Percentiles rank a stretch among this genome's conserved stretches.
These are phyloP conservation scores for Pycnomerus fuliginosus DNA, from an alignment of 2,888 invertebrate genomes.

Conservation along the genomic window DNA sequence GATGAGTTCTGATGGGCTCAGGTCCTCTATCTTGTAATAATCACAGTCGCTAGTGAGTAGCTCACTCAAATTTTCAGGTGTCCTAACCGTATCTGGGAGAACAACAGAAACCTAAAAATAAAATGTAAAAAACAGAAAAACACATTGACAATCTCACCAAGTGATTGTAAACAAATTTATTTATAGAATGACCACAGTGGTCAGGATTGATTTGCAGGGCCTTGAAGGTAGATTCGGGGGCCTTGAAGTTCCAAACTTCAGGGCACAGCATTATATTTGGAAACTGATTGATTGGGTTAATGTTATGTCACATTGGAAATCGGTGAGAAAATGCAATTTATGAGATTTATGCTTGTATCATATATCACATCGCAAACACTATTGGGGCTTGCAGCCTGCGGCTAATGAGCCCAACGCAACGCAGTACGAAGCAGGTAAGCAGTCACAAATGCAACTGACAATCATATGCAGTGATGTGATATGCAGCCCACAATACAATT, in stretches of 20 bases:
- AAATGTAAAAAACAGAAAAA: conserved; percentile 9
- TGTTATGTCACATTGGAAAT: too few relatives aligned
- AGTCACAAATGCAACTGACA: too few relatives aligned
- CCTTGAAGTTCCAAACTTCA: conserved; percentile 58
- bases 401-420: too few relatives aligned
- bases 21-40: conserved; percentile 56
- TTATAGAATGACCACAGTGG: conserved; percentile 42
- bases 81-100: conserved; percentile 53
- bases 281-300: not conserved
- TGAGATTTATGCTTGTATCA: too few relatives aligned
- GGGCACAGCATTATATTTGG: conserved; percentile 58
- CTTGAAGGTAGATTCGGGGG: conserved; percentile 50
- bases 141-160: conserved; percentile 50
- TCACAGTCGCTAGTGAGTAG: conserved; percentile 54
- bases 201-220: conserved; percentile 36
- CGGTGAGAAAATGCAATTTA: too few relatives aligned
- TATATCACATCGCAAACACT: too few relatives aligned
- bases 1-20: conserved; percentile 54
- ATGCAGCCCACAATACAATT: too few relatives aligned
- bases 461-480: too few relatives aligned
- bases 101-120: conserved; percentile 57
- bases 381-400: too few relatives aligned
- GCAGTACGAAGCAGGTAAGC: too few relatives aligned
- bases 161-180: conserved; percentile 56
- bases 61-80: conserved; percentile 49